These are phyloP conservation scores for Bradynema listronoti DNA, from an alignment of 1,140 invertebrate genomes.

Conservation along the genomic window DNA sequence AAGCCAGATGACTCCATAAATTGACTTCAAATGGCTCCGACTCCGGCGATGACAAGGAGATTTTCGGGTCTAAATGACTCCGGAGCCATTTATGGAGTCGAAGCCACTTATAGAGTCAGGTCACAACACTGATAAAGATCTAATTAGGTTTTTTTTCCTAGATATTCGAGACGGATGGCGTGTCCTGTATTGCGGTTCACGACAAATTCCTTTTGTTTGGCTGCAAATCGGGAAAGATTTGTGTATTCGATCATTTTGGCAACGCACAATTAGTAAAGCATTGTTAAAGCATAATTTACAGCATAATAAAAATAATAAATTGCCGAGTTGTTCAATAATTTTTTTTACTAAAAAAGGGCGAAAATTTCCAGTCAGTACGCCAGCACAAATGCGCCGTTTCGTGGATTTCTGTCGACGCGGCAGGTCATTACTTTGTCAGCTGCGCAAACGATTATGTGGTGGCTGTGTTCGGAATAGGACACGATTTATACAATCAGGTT, in stretches of 20 bases:
- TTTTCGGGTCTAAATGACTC: too few species aligned
- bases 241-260: slow-evolving; percentile 61
- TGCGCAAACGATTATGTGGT: slow-evolving; percentile 62
- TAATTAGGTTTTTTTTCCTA: slow-evolving; percentile 15
- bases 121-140: slow-evolving; percentile 1
- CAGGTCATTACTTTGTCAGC: slow-evolving; percentile 61
- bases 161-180: slow-evolving; percentile 58
- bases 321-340: not conserved
- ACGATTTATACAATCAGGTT: slow-evolving; percentile 38
- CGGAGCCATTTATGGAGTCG: too few species aligned
- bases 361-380: slow-evolving; percentile 39
- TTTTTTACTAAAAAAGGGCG: slow-evolving; percentile 6
- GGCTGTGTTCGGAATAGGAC: slow-evolving; percentile 44
- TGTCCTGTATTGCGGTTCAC: slow-evolving; percentile 62
- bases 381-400: slow-evolving; percentile 61
- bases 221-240: slow-evolving; percentile 60
- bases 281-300: not conserved
- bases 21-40: too few species aligned
- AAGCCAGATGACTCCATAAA: too few species aligned
- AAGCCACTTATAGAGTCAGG: too few species aligned
- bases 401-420: slow-evolving; percentile 61
- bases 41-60: too few species aligned
- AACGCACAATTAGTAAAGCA: slow-evolving; percentile 54
- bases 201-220: slow-evolving; percentile 59
- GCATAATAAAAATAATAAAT: not conserved